Percentiles rank a stretch among this genome's conserved stretches.
phyloP scores from a whole-genome alignment of 2,113 vertebrate species.

The Toxotes chatareus region DNA sequence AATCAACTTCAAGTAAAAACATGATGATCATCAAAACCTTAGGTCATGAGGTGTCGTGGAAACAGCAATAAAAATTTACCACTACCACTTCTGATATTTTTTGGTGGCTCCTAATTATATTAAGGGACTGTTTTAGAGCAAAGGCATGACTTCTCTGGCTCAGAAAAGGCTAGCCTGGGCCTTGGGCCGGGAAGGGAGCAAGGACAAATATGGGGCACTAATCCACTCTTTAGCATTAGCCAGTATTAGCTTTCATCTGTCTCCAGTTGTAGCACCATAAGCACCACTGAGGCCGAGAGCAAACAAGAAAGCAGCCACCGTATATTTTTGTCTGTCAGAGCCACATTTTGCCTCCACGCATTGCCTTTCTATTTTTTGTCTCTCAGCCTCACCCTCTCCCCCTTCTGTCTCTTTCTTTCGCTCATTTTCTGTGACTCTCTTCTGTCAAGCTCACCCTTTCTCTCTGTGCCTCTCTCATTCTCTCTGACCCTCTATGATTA shows the following conservation, averaged over 20 bases:
- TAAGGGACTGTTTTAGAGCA: slow-evolving; percentile 4
- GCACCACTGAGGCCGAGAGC: slow-evolving; percentile 39
- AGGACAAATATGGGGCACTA: slow-evolving; percentile 67
- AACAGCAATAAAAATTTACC: neutral
- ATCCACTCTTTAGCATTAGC: slow-evolving; percentile 69
- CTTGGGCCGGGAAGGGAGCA: slow-evolving; percentile 39
- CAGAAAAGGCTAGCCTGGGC: slow-evolving; percentile 21
- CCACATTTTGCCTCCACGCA: slow-evolving; percentile 28
- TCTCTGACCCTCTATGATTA: slow-evolving; percentile 70
- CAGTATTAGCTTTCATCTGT: slow-evolving; percentile 65
- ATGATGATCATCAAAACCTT: neutral
- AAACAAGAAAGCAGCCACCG: slow-evolving; percentile 21
- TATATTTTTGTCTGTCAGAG: slow-evolving; percentile 53
- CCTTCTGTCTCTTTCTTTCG: slow-evolving; percentile 41
- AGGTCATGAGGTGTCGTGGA: neutral
- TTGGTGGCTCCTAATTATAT: neutral
- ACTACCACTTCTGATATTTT: slow-evolving; percentile 2
- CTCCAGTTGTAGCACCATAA: slow-evolving; percentile 47
- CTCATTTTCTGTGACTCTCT: slow-evolving; percentile 55
- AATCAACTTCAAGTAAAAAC: neutral
- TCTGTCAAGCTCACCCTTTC: slow-evolving; percentile 46
- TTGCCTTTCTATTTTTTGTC: slow-evolving; percentile 6
- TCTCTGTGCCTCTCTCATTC: slow-evolving; percentile 53
- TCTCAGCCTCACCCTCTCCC: slow-evolving; percentile 36
- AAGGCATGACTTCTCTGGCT: slow-evolving; percentile 4